A percentile compares a stretch with the other conserved stretches of the same genome.
Conservation (phyloP, 1,140 invertebrate genomes). For the Bombus turneri region DNA sequence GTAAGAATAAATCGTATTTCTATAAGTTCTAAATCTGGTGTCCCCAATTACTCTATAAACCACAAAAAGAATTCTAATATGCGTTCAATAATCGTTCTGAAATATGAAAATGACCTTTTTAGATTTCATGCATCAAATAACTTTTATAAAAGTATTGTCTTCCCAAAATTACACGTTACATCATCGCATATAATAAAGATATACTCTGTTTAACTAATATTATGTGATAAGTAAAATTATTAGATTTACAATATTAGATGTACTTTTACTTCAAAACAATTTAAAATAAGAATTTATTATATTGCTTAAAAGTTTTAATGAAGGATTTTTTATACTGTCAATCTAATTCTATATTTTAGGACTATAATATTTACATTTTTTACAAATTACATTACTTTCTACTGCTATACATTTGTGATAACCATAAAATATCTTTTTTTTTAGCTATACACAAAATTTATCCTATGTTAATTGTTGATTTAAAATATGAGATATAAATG, state of each 20-base stretch:
- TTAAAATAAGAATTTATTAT: conserved; percentile 13
- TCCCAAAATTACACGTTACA: conserved; percentile 6
- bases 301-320: conserved; percentile 5
- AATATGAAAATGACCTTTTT: conserved; percentile 66
- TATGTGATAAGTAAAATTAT: conserved; percentile 28
- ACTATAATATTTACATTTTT: neutral
- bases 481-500: conserved; percentile 26
- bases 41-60: conserved; percentile 54
- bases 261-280: conserved; percentile 9
- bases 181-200: neutral
- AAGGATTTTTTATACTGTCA: neutral
- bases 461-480: neutral
- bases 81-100: conserved; percentile 65
- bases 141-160: conserved; percentile 27
- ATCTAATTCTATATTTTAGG: neutral
- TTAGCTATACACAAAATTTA: conserved; percentile 13
- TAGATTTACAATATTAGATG: neutral
- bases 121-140: conserved; percentile 28
- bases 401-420: neutral
- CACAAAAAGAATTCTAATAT: conserved; percentile 24
- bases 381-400: neutral
- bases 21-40: conserved; percentile 73
- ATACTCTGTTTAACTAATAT: conserved; percentile 5
- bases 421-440: neutral
- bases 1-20: conserved; percentile 78